Conservation (phyloP, 2,113 vertebrate species). For the Lagenorhynchus albirostris region DNA sequence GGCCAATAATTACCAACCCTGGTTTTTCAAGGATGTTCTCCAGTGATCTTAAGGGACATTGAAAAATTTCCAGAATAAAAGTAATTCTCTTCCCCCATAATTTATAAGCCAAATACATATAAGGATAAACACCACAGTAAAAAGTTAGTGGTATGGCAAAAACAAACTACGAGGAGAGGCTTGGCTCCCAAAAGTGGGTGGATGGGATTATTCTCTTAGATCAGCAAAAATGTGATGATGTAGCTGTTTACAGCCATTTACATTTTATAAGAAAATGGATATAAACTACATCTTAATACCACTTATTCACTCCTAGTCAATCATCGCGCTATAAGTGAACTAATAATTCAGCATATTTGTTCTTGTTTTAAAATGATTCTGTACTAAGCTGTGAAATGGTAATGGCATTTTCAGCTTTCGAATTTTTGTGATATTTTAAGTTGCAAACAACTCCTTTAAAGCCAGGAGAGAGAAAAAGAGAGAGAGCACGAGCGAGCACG, state of each 20-base stretch:
- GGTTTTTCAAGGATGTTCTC: neutral
- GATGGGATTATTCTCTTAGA: neutral
- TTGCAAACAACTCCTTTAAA: neutral
- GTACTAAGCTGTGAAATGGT: conserved; percentile 27
- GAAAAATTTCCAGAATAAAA: neutral
- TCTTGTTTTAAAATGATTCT: conserved; percentile 15
- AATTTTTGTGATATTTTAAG: conserved; percentile 25
- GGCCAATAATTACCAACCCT: neutral
- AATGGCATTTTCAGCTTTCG: neutral
- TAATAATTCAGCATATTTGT: conserved; percentile 39
- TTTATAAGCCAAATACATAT: neutral
- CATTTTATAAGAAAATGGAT: neutral
- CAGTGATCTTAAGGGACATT: neutral
- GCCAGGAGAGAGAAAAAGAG: neutral
- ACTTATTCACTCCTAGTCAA: neutral
- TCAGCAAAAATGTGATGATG: neutral
- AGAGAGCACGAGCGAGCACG: neutral
- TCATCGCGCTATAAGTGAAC: neutral
- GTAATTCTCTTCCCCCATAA: neutral
- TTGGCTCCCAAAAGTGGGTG: neutral
- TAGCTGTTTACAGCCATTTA: neutral
- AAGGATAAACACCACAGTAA: neutral
- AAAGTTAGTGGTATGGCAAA: neutral
- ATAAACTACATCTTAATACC: neutral
- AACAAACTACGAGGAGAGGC: neutral